phyloP scores from a whole-genome alignment of 2,797 vertebrate species.

The Brachymystax lenok region DNA sequence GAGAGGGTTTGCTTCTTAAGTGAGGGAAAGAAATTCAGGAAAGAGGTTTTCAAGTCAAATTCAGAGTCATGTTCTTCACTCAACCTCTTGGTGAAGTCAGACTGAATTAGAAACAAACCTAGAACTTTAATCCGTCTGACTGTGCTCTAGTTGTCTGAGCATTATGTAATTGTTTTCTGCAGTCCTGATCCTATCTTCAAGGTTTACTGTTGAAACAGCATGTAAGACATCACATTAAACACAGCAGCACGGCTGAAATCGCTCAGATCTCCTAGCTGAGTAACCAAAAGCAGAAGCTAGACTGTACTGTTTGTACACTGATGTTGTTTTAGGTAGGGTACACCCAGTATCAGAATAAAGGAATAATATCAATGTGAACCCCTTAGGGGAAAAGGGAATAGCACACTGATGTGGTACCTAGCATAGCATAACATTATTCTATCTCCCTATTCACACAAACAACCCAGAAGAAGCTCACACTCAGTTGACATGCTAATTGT shows the following conservation, averaged over 20 bases:
- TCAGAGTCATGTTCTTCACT: neutral
- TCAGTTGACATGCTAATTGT: neutral
- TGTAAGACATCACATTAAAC: neutral
- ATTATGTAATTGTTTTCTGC: neutral
- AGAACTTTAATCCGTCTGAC: neutral
- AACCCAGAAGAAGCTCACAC: neutral
- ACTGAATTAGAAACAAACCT: neutral
- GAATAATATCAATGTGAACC: neutral
- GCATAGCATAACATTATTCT: neutral
- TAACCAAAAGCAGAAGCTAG: neutral
- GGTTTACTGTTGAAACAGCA: neutral
- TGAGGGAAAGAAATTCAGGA: neutral
- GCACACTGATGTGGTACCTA: neutral
- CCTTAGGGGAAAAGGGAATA: neutral
- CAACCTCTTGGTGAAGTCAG: neutral
- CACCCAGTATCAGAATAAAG: neutral
- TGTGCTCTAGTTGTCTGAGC: neutral
- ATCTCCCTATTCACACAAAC: neutral
- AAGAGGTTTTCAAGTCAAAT: neutral
- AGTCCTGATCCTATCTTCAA: slow-evolving; percentile 4
- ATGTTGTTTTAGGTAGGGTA: neutral
- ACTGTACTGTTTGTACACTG: neutral
- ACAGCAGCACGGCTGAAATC: neutral
- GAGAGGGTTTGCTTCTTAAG: neutral
- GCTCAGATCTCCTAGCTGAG: neutral